Evolutionary conservation across 1,140 invertebrate genomes (phyloP), one percentile per base, ranked within the genome.

Genomic region (Brachionus rotundiformis): DNA sequence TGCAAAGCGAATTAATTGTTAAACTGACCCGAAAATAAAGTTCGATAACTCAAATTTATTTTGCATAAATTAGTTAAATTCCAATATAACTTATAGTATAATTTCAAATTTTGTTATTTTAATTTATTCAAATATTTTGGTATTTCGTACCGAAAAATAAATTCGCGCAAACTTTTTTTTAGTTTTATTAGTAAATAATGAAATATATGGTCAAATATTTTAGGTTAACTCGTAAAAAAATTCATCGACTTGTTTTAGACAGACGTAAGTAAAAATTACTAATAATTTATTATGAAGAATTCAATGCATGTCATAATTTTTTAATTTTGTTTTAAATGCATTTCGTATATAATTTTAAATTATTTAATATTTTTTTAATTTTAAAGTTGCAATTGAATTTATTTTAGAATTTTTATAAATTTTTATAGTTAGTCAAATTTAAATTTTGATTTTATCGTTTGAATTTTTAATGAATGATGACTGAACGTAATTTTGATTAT

Each of bases 301-400:
- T 65, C 25, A 10, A 65, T 65, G 61, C 61, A 65, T 65, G 61
- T 31, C 31, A n/a, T 65, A 31, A 31, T n/a, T 65, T 65, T 65
- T 27, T 16, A 19, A 19, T 54, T 54, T 54, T 2, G 2, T 29
- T 63, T 65, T n/a, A 3, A 31, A 29, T 65, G 61, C 61, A 65
- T 65, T 29, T 31, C 11, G 25, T 65, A n/a, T 65, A 27, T 11
- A 13, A 65, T 5, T n/a, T 10, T 29, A 65, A 65, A 23, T n/a
- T 29, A 65, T 65, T 65, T 29, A 65, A 31, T n/a, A 27, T 65
- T 54, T 54, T 54, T 54, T 2, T 39, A 39, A 54, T 54, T 54
- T 54, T 19, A 8, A 19, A 4, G 16, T 49, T 19, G 47, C 19
- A 19, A 2, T 54, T 16, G 39, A 41, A 0, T 23, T 49, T 54